These are phyloP conservation scores for Leptopilina boulardi DNA, from an alignment of 1,140 invertebrate species.

Conservation along the genomic window DNA sequence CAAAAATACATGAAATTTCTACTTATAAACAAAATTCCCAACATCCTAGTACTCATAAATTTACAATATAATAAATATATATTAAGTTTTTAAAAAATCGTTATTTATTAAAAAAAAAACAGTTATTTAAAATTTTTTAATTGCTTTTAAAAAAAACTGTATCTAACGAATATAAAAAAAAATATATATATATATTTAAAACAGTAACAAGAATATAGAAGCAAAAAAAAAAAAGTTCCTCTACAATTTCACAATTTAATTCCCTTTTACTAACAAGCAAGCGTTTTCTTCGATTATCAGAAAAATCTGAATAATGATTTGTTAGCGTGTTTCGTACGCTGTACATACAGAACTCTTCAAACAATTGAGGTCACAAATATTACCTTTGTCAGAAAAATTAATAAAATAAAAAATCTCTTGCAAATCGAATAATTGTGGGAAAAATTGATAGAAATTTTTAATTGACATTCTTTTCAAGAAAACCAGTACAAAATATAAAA, in stretches of 20 bases:
- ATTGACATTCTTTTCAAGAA: background rate
- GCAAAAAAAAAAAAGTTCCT: constrained; percentile 34
- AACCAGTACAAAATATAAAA: no score
- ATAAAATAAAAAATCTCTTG: constrained; percentile 37
- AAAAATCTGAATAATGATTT: constrained; percentile 65
- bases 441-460: background rate
- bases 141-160: no score
- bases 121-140: no score
- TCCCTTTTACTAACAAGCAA: constrained; percentile 51
- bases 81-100: no score
- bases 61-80: no score
- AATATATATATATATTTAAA: background rate
- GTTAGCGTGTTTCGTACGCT: constrained; percentile 55
- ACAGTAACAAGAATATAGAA: constrained; percentile 19
- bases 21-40: no score
- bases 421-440: background rate
- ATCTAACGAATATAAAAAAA: background rate
- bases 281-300: constrained; percentile 60
- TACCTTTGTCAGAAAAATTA: constrained; percentile 34
- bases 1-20: no score
- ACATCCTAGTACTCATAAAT: no score
- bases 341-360: background rate
- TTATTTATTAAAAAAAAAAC: no score
- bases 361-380: constrained; percentile 6
- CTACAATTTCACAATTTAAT: constrained; percentile 50